A percentile compares a stretch with the other conserved stretches of the same genome.
phyloP scores from a whole-genome alignment of 2,113 vertebrate genomes.

The Sakesphorus luctuosus region DNA sequence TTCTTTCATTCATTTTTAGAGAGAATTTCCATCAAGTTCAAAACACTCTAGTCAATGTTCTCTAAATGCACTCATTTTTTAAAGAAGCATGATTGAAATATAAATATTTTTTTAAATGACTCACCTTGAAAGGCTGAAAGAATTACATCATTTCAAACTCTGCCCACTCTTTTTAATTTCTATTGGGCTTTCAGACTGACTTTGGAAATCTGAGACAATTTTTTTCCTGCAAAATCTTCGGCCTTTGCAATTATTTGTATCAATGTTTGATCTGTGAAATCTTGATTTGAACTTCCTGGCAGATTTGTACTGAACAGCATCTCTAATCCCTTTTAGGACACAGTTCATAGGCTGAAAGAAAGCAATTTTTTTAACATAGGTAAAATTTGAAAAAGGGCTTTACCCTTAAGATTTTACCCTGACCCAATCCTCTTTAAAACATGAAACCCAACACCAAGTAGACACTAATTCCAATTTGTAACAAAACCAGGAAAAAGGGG shows the following conservation, averaged over 20 bases:
- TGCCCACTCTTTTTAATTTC: background rate
- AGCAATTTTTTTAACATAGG: slow-evolving; percentile 30
- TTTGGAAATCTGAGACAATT: background rate
- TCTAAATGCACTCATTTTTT: background rate
- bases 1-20: background rate
- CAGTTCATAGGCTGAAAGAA: slow-evolving; percentile 2
- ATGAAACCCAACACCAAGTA: slow-evolving; percentile 42
- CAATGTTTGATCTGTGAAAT: background rate
- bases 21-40: background rate
- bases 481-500: slow-evolving; percentile 62
- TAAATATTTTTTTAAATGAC: background rate
- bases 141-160: background rate
- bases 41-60: background rate
- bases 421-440: slow-evolving; percentile 48
- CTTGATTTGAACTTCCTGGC: slow-evolving; percentile 27
- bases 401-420: slow-evolving; percentile 37
- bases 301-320: slow-evolving; percentile 21
- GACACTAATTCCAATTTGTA: slow-evolving; percentile 74
- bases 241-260: background rate
- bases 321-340: slow-evolving; percentile 38
- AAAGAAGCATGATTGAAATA: background rate
- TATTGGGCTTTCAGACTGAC: background rate
- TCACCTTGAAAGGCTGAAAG: slow-evolving; percentile 1
- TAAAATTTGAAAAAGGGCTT: slow-evolving; percentile 30
- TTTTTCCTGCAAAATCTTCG: background rate